Conservation (phyloP, 2,888 invertebrate species). For the Empis livida region DNA sequence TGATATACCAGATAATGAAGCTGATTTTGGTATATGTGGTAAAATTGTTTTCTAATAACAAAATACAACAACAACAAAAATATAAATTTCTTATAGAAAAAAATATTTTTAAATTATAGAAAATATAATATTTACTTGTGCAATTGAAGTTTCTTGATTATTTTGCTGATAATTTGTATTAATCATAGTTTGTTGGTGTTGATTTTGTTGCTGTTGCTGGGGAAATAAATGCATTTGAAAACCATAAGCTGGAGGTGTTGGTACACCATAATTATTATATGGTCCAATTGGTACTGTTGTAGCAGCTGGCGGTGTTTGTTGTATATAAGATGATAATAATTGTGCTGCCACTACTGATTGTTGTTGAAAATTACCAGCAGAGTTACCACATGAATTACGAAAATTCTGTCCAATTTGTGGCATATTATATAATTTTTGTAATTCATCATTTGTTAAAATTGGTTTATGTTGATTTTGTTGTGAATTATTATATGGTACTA, state of each 20-base stretch:
- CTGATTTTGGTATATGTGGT: conserved; percentile 15
- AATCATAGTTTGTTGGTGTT: neutral
- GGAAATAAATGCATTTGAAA: conserved; percentile 15
- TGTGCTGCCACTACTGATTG: neutral
- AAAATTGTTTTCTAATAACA: neutral
- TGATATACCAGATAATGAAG: conserved; percentile 15
- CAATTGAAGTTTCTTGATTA: no score
- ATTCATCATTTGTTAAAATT: conserved; percentile 29
- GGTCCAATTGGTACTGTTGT: conserved; percentile 11
- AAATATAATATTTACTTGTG: neutral
- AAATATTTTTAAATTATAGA: no score
- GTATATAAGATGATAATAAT: conserved; percentile 8
- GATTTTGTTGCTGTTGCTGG: conserved; percentile 4
- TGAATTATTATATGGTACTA: conserved; percentile 11
- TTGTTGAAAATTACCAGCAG: conserved; percentile 1
- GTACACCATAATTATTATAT: conserved; percentile 11
- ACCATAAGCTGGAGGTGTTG: conserved; percentile 21
- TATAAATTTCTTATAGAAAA: no score
- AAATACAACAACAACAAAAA: no score
- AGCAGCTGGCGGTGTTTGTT: conserved; percentile 9
- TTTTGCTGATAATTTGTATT: neutral
- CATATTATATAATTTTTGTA: conserved; percentile 32
- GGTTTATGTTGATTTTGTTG: conserved; percentile 16
- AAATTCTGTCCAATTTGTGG: conserved; percentile 18
- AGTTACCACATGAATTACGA: conserved; percentile 1